Evolutionary conservation across 1,140 invertebrate genomes (phyloP), one percentile per base, ranked within the genome.

Genomic region (Diabrotica virgifera): DNA sequence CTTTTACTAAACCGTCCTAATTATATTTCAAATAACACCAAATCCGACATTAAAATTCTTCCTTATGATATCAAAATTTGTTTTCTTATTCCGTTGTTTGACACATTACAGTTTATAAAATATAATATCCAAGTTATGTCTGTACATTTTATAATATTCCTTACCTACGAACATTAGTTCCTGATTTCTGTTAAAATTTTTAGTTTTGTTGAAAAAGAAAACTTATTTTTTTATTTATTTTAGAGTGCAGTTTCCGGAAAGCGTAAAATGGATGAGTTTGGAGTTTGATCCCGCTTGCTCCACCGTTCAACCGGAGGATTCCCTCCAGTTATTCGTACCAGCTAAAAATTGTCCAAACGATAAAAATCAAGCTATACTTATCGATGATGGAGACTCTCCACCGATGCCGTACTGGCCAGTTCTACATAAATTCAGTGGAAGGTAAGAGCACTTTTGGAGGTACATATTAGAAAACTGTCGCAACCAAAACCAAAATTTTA

Each of bases 211-310:
- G 5, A 51, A 12, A 6, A 12, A 0, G 11, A 6, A 12, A 12
- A 14, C 3, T 12, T 66, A 24, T 24, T 24, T 24, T 24, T 24
- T 24, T 24, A 24, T 24, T 52, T 63, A 54, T 70, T 78, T 71
- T 68, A 91, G 93, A 79, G 94, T 97, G 2, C 83, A 87, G 52
- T 98, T 98, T 82, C 94, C 96, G 0, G 81, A 89, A 9, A 85
- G 83, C 66, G 93, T 98, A 0, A 89, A 94, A 68, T 98, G 95
- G 93, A 85, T 98, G 73, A 90, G 90, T 0, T 78, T 99, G 6
- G 95, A 98, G 81, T 97, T 99, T 81, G 95, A 97, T 75, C 86
- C 92, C 0, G 87, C 91, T 59, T 96, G 95, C 81, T 88, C 93
- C 50, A 98, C 96, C 0, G 92, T 93, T 0, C 96, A 98, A 79